phyloP scores from a whole-genome alignment of 2,113 vertebrate genomes.

The Callipepla squamata region DNA sequence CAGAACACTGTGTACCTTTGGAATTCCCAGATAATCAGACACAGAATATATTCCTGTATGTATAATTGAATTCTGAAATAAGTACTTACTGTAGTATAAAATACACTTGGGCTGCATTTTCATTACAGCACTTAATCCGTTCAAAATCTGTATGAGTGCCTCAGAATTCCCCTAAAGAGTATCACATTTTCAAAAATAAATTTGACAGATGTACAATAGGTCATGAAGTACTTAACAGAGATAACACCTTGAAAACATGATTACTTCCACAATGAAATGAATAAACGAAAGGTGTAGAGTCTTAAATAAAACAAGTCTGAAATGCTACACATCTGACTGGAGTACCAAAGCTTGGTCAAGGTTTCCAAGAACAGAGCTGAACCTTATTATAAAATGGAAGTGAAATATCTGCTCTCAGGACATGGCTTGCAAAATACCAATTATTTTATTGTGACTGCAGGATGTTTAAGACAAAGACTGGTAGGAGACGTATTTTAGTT shows the following conservation, averaged over 20 bases:
- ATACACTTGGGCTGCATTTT: constrained; percentile 48
- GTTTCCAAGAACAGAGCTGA: neutral
- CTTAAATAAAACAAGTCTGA: neutral
- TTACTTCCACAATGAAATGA: constrained; percentile 13
- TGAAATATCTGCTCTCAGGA: neutral
- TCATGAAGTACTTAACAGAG: constrained; percentile 26
- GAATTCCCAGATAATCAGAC: constrained; percentile 9
- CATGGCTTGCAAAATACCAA: neutral
- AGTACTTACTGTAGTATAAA: constrained; percentile 30
- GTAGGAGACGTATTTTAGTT: neutral
- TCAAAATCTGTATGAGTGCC: constrained; percentile 17
- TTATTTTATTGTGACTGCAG: neutral
- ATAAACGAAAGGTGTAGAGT: neutral
- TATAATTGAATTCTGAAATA: constrained; percentile 53
- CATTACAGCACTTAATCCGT: constrained; percentile 47
- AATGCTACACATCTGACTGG: neutral
- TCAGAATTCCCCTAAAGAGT: constrained; percentile 32
- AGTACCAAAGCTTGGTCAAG: neutral
- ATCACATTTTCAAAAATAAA: constrained; percentile 28
- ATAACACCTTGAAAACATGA: constrained; percentile 26
- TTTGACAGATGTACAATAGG: constrained; percentile 25
- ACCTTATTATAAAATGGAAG: neutral
- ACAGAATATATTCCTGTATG: constrained; percentile 37
- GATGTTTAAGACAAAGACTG: neutral
- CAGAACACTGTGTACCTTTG: constrained; percentile 8